Conservation (phyloP, 2,113 vertebrate genomes). For the Perca fluviatilis region DNA sequence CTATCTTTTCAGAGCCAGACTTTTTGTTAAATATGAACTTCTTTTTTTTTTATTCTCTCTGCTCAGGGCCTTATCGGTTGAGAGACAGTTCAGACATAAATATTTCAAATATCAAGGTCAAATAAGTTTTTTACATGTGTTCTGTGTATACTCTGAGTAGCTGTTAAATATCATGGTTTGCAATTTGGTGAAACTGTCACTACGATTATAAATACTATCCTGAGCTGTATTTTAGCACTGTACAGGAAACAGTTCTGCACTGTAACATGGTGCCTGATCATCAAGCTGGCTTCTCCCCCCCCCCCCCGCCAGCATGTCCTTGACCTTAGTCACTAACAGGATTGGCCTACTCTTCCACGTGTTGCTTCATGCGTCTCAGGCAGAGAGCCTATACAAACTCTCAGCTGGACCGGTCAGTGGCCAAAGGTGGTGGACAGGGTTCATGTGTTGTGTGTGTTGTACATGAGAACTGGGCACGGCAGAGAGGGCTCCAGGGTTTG, state of each 20-base stretch:
- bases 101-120: slow-evolving; percentile 3
- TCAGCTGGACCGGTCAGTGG: slow-evolving; percentile 24
- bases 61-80: neutral
- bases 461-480: slow-evolving; percentile 17
- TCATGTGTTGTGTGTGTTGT: slow-evolving; percentile 14
- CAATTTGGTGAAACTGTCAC: neutral
- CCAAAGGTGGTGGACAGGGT: slow-evolving; percentile 1
- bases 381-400: slow-evolving; percentile 53
- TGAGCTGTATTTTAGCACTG: neutral
- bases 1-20: neutral
- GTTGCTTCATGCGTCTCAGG: slow-evolving; percentile 65
- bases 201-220: neutral
- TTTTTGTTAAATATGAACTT: neutral
- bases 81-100: neutral
- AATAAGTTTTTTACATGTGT: neutral
- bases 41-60: neutral
- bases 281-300: slow-evolving; percentile 47
- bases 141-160: neutral
- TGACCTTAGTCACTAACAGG: slow-evolving; percentile 81
- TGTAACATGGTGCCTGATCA: slow-evolving; percentile 47
- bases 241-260: slow-evolving; percentile 27
- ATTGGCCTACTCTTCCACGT: slow-evolving; percentile 78
- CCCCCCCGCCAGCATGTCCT: slow-evolving; percentile 68
- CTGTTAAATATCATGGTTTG: neutral
- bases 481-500: slow-evolving; percentile 23